Percentiles rank a stretch among this genome's conserved stretches.
phyloP scores from a whole-genome alignment of 2,113 vertebrate species.

The Arothron firmamentum region DNA sequence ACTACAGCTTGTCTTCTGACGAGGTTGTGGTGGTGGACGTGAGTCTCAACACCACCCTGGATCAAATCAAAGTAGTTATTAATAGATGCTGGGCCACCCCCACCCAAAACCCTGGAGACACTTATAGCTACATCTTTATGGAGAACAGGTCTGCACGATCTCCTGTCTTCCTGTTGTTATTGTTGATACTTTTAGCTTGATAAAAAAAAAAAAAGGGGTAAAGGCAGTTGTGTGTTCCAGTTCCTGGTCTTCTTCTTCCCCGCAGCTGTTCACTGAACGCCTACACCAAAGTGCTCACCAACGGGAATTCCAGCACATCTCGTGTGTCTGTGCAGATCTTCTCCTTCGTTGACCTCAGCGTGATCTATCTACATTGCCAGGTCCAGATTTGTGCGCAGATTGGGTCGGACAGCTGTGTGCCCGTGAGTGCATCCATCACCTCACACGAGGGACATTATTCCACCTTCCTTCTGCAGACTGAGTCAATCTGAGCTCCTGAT shows the following conservation, averaged over 20 bases:
- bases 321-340: constrained; percentile 84
- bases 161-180: background rate
- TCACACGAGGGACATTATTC: no score
- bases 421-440: constrained; percentile 66
- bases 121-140: constrained; percentile 71
- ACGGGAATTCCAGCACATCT: constrained; percentile 81
- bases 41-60: constrained; percentile 73
- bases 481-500: background rate
- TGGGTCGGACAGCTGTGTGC: constrained; percentile 70
- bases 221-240: background rate
- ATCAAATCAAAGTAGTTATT: constrained; percentile 80
- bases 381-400: constrained; percentile 80
- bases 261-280: constrained; percentile 80
- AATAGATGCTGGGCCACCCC: constrained; percentile 88
- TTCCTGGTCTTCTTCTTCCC: constrained; percentile 16
- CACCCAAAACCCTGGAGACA: constrained; percentile 66
- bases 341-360: constrained; percentile 76
- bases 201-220: no score
- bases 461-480: background rate
- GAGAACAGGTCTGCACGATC: constrained; percentile 75
- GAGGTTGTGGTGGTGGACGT: constrained; percentile 82
- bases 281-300: constrained; percentile 77
- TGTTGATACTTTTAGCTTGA: background rate
- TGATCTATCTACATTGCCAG: constrained; percentile 86
- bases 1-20: constrained; percentile 76